Conservation (phyloP, 2,888 invertebrate species). For the Chirona hameri region DNA sequence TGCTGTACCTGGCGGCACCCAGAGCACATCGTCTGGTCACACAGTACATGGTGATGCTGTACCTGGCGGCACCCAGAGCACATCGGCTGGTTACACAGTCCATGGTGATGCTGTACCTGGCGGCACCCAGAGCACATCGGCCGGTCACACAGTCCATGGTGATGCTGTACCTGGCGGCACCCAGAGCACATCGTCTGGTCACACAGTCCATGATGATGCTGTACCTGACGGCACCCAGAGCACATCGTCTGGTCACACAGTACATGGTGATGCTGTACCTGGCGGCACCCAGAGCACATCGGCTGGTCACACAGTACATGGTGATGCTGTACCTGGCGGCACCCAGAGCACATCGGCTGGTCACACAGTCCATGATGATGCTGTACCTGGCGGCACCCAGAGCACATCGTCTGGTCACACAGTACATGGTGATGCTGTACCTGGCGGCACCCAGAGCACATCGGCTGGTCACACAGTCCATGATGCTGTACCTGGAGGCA, state of each 20-base stretch:
- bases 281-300: conserved; percentile 36
- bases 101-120: conserved; percentile 63
- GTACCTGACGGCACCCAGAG: conserved; percentile 54
- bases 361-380: too few species aligned
- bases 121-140: conserved; percentile 34
- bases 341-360: not conserved
- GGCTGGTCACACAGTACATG: too few species aligned
- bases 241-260: too few species aligned
- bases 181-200: not conserved
- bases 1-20: conserved; percentile 57
- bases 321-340: conserved; percentile 59
- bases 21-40: not conserved
- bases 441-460: conserved; percentile 48
- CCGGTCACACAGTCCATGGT: too few species aligned
- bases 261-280: conserved; percentile 66
- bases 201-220: too few species aligned
- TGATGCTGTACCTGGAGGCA: conserved; percentile 59
- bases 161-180: conserved; percentile 58
- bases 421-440: conserved; percentile 62
- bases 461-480: conserved; percentile 50
- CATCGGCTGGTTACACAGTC: too few species aligned
- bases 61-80: conserved; percentile 51
- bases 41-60: too few species aligned
- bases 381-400: conserved; percentile 57
- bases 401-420: not conserved